phyloP scores from a whole-genome alignment of 2,888 invertebrate genomes.

The Noctua fimbriata region DNA sequence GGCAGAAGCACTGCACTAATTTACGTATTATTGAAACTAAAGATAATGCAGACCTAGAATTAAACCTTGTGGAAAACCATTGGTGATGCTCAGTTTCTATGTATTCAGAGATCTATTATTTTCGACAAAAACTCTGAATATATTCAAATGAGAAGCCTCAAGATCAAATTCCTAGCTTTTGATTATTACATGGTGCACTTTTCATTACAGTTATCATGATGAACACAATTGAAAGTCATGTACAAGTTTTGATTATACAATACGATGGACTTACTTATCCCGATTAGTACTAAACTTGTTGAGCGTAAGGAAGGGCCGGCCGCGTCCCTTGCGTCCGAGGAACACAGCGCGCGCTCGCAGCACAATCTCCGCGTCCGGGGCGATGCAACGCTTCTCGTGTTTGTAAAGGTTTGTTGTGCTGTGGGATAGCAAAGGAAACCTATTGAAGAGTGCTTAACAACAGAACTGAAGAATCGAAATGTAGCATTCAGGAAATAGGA shows the following conservation, averaged over 20 bases:
- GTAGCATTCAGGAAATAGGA: background rate
- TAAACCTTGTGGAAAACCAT: background rate
- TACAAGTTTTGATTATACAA: background rate
- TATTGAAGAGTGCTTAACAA: background rate
- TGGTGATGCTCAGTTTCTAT: background rate
- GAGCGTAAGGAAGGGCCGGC: slow-evolving; percentile 74
- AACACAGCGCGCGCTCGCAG: slow-evolving; percentile 80
- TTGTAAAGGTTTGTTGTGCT: slow-evolving; percentile 85
- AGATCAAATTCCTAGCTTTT: background rate
- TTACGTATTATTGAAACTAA: background rate
- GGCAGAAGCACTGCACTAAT: background rate
- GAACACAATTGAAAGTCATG: background rate
- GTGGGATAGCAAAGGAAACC: background rate
- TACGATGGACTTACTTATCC: slow-evolving; percentile 28
- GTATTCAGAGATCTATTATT: background rate
- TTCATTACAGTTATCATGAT: slow-evolving; percentile 1
- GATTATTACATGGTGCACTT: background rate
- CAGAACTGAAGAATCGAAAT: background rate
- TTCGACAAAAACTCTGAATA: background rate
- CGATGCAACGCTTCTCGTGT: slow-evolving; percentile 84
- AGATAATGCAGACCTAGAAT: slow-evolving; percentile 4
- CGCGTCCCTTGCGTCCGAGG: slow-evolving; percentile 79
- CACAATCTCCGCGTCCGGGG: slow-evolving; percentile 76
- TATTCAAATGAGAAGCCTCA: background rate
- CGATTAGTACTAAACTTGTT: slow-evolving; percentile 24